Evolutionary conservation across 1,140 invertebrate species (phyloP).

Genomic region (Papilio machaon): DNA sequence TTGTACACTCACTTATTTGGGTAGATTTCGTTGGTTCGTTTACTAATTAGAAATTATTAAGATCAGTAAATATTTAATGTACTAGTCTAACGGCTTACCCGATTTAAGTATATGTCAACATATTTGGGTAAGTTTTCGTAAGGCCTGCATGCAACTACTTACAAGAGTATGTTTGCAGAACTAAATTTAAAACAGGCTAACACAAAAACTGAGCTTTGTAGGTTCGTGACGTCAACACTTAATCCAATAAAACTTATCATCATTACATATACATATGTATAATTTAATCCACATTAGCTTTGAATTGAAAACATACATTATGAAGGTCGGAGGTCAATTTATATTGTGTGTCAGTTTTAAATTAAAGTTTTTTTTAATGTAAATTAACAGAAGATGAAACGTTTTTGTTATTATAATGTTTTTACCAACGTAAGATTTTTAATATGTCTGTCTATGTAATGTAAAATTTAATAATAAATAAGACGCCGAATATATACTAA

Average conservation of each 20-base stretch:
- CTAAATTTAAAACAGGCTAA: too few species aligned
- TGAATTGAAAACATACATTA: background rate
- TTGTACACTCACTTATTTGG: background rate
- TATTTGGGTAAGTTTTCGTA: too few species aligned
- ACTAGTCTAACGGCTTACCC: too few species aligned
- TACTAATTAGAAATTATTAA: background rate
- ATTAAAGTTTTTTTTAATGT: background rate
- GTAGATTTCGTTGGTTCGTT: background rate
- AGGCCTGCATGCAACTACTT: too few species aligned
- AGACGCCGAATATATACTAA: too few species aligned
- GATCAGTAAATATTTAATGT: background rate
- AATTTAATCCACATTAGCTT: background rate
- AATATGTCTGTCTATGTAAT: background rate
- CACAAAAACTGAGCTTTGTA: too few species aligned
- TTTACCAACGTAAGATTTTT: background rate
- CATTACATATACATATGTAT: too few species aligned
- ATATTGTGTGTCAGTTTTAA: background rate
- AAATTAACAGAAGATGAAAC: background rate
- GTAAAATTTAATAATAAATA: too few species aligned
- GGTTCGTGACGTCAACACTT: too few species aligned
- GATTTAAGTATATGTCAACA: too few species aligned
- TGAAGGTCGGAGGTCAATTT: constrained; percentile 9
- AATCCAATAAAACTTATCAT: too few species aligned
- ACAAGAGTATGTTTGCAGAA: too few species aligned
- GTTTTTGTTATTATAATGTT: background rate